Evolutionary conservation across 2,888 invertebrate genomes (phyloP).

Genomic region (Nomada hirtipes): DNA sequence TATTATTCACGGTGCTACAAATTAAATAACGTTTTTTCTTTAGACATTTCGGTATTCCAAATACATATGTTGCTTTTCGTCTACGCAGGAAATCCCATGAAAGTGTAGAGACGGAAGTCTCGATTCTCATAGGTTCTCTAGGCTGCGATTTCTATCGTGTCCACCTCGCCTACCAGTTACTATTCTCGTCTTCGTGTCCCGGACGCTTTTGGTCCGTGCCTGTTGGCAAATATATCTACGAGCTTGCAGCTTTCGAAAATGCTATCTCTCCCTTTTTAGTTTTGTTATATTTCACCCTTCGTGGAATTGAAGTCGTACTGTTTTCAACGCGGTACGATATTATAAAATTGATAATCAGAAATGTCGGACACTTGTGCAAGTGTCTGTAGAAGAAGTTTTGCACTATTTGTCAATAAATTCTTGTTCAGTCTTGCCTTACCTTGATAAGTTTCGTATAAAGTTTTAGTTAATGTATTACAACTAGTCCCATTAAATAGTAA

Average conservation of each 20-base stretch:
- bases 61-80: no score
- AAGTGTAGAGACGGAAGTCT: slow-evolving; percentile 41
- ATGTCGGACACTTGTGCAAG: background rate
- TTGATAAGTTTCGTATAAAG: no score
- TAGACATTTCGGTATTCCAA: no score
- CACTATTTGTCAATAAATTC: no score
- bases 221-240: slow-evolving; percentile 81
- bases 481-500: no score
- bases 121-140: slow-evolving; percentile 52
- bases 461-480: no score
- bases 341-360: background rate
- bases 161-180: slow-evolving; percentile 80
- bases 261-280: slow-evolving; percentile 58
- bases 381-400: no score
- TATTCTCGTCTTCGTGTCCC: slow-evolving; percentile 83
- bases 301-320: background rate
- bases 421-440: no score
- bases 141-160: slow-evolving; percentile 64
- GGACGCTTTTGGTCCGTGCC: slow-evolving; percentile 76
- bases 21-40: no score
- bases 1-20: no score
- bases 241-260: slow-evolving; percentile 75
- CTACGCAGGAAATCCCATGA: slow-evolving; percentile 9
- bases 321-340: no score
- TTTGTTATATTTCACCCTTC: slow-evolving; percentile 39